A percentile compares a stretch with the other conserved stretches of the same genome.
Evolutionary conservation across 2,113 vertebrate genomes (phyloP).

Genomic region (Mirza zaza): DNA sequence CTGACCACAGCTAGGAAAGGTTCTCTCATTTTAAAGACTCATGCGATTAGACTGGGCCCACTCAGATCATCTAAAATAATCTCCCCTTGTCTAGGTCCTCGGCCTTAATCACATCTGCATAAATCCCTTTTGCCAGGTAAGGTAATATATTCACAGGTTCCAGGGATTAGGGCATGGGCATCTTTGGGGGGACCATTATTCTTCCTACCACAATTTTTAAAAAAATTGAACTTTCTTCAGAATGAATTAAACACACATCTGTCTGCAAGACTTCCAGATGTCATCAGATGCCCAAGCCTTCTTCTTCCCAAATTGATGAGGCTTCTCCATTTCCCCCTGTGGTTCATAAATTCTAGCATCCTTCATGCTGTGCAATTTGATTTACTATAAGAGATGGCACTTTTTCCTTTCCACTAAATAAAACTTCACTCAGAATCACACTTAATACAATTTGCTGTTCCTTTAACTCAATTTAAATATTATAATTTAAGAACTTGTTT

Average conservation of each 20-base stretch:
- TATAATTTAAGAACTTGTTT: neutral
- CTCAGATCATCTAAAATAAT: neutral
- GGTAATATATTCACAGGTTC: neutral
- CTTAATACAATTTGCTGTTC: neutral
- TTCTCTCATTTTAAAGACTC: neutral
- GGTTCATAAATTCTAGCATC: neutral
- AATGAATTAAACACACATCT: neutral
- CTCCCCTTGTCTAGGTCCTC: neutral
- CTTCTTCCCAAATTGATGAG: neutral
- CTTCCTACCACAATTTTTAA: neutral
- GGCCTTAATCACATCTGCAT: neutral
- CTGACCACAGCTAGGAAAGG: neutral
- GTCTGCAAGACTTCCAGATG: neutral
- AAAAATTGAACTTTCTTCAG: neutral
- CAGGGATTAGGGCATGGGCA: neutral
- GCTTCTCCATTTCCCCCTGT: neutral
- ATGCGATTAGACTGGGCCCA: neutral
- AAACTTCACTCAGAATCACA: neutral
- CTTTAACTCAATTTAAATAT: conserved; percentile 20
- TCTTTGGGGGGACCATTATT: neutral
- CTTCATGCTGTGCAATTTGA: neutral
- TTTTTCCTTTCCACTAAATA: neutral
- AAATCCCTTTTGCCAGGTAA: neutral
- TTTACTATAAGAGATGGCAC: neutral
- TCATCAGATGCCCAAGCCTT: neutral